These are phyloP conservation scores for Drosophila parvula DNA, from an alignment of 1,140 invertebrate species.

Conservation along the genomic window DNA sequence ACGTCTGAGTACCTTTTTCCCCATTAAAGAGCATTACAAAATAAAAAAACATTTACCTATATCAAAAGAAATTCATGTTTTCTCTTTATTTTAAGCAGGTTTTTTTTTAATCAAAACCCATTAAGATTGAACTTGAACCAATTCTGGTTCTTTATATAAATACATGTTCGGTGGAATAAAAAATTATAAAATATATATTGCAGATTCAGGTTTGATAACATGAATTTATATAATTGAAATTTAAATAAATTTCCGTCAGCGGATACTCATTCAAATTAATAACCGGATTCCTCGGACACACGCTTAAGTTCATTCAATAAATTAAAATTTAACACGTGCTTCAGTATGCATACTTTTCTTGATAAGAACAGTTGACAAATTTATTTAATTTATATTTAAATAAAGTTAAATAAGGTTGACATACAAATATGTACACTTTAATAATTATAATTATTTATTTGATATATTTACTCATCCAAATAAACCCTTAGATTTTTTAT, in stretches of 20 bases:
- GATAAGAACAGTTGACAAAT: background rate
- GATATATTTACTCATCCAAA: background rate
- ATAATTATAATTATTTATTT: background rate
- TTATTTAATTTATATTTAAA: background rate
- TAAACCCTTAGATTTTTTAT: slow-evolving; percentile 5
- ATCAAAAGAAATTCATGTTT: background rate
- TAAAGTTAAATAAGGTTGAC: background rate
- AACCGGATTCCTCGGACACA: background rate
- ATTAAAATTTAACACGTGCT: background rate
- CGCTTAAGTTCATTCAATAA: background rate
- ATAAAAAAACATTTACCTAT: background rate
- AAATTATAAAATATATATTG: background rate
- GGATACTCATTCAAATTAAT: background rate
- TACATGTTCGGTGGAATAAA: background rate
- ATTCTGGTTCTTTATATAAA: slow-evolving; percentile 8
- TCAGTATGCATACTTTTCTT: background rate
- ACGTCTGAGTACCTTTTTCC: slow-evolving; percentile 25
- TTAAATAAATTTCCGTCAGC: background rate
- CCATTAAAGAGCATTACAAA: background rate
- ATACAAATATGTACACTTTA: background rate
- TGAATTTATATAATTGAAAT: slow-evolving; percentile 1
- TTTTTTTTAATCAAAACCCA: background rate
- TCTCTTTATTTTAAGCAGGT: slow-evolving; percentile 10
- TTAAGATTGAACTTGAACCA: slow-evolving; percentile 26
- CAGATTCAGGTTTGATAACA: background rate